Base-by-base conservation (phyloP, 2,888 invertebrate genomes). In the Caenorhabditis parvicauda region DNA sequence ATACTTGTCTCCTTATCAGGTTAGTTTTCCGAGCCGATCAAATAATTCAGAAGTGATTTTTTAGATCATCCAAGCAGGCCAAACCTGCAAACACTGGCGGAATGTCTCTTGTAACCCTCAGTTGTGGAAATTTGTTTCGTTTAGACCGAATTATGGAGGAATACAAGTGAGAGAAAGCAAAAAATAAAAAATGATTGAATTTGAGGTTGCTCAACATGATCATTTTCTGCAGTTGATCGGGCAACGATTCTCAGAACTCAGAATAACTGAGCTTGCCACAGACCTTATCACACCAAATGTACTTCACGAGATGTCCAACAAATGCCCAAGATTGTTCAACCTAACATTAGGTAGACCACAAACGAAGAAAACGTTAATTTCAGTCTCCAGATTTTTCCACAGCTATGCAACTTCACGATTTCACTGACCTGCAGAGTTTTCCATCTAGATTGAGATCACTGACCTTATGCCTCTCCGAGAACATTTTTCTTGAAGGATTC, bases 401-500 rank as follows among this genome's bases (percentile, higher is more conserved):
- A 81, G 98, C 98, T 37, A 94, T 94, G 93, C 95, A 95, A 81
- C 87, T 99, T 58, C 96, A 98, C 83, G 98, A 99, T 82, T 99
- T 98, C 86, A 95, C 93, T 60, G 98, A 99, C 83, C 89, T 99
- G 87, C 92, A 96, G 84, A 91, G 93, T 19, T 99, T 99, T 82
- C 98, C 98, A 2, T 94, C 96, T 9, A 94, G 96, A 82, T 85
- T 99, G 57, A 88, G 89, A 43, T 94, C 93, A 83, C 87, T 95
- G 84, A 92, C 92, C 82, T 91, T 99, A 80, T 99, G 98, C 73
- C 85, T 99, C 38, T 95, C 70, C 2, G 98, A 98, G 83, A 95
- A 98, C 67, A 99, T 99, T 83, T 99, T 99, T 85, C 92, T 99
- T 90, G 98, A 99, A 91, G 98, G 98, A 14, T 98, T 99, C 82